Conservation (phyloP, 1,140 invertebrate genomes). For the Aphis gossypii region DNA sequence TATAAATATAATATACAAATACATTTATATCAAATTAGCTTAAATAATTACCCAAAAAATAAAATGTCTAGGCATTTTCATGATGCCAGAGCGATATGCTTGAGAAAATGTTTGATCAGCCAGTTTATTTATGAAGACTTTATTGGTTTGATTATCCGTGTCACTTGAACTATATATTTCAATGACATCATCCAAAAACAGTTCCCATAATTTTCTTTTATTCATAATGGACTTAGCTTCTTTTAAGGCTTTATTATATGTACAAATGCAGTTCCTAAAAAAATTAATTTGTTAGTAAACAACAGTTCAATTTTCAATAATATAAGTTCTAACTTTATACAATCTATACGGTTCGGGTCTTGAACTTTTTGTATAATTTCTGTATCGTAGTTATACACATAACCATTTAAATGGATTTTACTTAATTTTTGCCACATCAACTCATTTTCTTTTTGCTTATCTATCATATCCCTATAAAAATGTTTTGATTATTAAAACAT, state of each 20-base stretch:
- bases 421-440: background rate
- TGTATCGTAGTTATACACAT: background rate
- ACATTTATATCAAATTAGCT: background rate
- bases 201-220: background rate
- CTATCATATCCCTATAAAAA: background rate
- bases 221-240: background rate
- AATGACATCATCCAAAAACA: background rate
- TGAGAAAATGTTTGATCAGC: background rate
- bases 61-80: background rate
- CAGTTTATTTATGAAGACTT: background rate
- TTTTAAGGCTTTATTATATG: background rate
- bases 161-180: background rate
- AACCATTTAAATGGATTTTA: background rate
- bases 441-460: background rate
- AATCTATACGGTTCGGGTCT: background rate
- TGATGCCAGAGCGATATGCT: background rate
- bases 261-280: background rate
- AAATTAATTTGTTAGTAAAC: background rate
- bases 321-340: background rate
- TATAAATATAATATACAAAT: background rate
- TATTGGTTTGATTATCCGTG: background rate
- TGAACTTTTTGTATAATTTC: background rate
- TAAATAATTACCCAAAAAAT: background rate
- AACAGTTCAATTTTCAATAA: background rate
- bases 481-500: background rate